These are phyloP conservation scores for Amblyopsis hoosieri DNA, from an alignment of 2,797 vertebrate genomes.

Conservation along the genomic window DNA sequence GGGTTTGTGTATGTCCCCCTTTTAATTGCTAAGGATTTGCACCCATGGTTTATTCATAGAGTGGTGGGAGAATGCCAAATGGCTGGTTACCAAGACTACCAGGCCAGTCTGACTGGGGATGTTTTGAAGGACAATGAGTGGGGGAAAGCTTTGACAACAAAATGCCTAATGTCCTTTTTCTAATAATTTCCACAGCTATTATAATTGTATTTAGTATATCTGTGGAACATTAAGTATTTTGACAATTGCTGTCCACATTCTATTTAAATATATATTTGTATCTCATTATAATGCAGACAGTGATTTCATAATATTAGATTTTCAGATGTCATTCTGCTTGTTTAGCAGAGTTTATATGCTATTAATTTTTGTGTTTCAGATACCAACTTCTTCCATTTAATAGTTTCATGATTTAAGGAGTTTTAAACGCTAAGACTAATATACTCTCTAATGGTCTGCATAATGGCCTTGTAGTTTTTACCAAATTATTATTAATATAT, in stretches of 20 bases:
- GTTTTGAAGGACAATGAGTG: conserved; percentile 33
- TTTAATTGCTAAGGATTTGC: conserved; percentile 40
- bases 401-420: conserved; percentile 43
- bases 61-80: conserved; percentile 46
- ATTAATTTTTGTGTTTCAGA: conserved; percentile 46
- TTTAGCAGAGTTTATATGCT: conserved; percentile 45
- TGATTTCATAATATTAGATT: conserved; percentile 45
- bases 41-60: conserved; percentile 64
- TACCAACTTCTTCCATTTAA: conserved; percentile 19
- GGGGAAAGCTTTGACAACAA: conserved; percentile 28
- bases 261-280: conserved; percentile 58
- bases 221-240: too few species aligned
- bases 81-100: conserved; percentile 40
- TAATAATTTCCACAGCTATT: too few species aligned
- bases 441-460: conserved; percentile 41
- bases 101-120: conserved; percentile 28
- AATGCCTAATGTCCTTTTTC: conserved; percentile 2
- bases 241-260: conserved; percentile 30
- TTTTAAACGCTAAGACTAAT: conserved; percentile 55
- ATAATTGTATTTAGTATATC: too few species aligned
- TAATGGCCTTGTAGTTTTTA: conserved; percentile 47
- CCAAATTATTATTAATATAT: conserved; percentile 33
- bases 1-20: conserved; percentile 39
- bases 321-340: conserved; percentile 49
- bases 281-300: conserved; percentile 62